phyloP scores from a whole-genome alignment of 2,888 invertebrate genomes.

The Thymelicus sylvestris region DNA sequence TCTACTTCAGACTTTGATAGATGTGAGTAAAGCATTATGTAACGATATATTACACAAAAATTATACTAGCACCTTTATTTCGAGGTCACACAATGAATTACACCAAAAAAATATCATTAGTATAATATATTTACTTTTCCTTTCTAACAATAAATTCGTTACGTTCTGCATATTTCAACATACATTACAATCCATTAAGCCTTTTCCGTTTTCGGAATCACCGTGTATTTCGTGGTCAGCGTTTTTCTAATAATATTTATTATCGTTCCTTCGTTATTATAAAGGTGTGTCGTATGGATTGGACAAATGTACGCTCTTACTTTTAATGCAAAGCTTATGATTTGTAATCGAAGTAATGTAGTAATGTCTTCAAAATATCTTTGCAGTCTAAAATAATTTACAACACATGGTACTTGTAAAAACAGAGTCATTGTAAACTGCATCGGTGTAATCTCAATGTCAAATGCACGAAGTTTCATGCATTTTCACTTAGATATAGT shows the following conservation, averaged over 20 bases:
- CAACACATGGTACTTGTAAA: too few species aligned
- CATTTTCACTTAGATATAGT: too few species aligned
- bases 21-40: too few species aligned
- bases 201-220: constrained; percentile 12
- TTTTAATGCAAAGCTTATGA: constrained; percentile 20
- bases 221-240: constrained; percentile 18
- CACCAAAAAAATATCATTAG: too few species aligned
- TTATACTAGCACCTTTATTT: too few species aligned
- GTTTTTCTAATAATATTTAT: constrained; percentile 18
- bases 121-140: neutral
- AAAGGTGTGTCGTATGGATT: constrained; percentile 23
- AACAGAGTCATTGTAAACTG: too few species aligned
- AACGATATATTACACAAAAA: too few species aligned
- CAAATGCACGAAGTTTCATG: too few species aligned
- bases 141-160: neutral
- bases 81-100: too few species aligned
- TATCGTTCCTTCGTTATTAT: constrained; percentile 10
- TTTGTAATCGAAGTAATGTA: constrained; percentile 17
- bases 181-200: constrained; percentile 10
- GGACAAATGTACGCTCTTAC: constrained; percentile 18
- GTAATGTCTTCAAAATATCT: constrained; percentile 2
- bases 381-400: too few species aligned
- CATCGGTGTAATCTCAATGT: too few species aligned
- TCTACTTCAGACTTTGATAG: too few species aligned
- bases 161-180: constrained; percentile 3